phyloP scores from a whole-genome alignment of 2,888 invertebrate species.

The Escarpia spicata region DNA sequence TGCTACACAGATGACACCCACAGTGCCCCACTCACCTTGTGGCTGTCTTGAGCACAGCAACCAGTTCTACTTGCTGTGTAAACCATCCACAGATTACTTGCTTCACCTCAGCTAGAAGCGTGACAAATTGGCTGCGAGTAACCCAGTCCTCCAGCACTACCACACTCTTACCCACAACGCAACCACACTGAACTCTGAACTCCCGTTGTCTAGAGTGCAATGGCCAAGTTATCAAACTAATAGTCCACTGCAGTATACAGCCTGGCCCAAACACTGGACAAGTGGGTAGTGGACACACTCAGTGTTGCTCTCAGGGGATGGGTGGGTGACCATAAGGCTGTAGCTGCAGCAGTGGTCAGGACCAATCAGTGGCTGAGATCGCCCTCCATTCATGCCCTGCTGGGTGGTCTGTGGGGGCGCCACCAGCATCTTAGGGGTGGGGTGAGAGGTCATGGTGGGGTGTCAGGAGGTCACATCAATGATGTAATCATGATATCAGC shows the following conservation, averaged over 20 bases:
- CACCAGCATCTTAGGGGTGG: neutral
- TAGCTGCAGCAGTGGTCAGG: neutral
- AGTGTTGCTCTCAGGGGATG: neutral
- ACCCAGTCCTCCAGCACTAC: neutral
- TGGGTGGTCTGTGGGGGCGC: slow-evolving; percentile 9
- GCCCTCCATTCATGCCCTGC: neutral
- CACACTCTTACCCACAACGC: neutral
- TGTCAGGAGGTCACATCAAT: neutral
- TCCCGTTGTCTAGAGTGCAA: neutral
- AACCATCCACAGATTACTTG: neutral
- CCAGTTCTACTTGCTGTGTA: neutral
- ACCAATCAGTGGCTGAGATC: neutral
- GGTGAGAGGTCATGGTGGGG: neutral
- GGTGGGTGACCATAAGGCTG: neutral
- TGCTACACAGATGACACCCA: neutral
- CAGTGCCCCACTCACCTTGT: neutral
- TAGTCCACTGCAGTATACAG: neutral
- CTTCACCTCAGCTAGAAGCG: neutral
- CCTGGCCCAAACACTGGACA: neutral
- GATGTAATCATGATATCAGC: neutral
- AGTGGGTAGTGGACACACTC: neutral
- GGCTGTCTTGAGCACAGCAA: neutral
- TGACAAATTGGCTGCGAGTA: neutral
- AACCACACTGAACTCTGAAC: neutral
- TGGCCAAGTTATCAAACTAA: neutral